A percentile compares a stretch with the other conserved stretches of the same genome.
Conservation (phyloP, 2,888 invertebrate species). For the Lasioglossum morio region DNA sequence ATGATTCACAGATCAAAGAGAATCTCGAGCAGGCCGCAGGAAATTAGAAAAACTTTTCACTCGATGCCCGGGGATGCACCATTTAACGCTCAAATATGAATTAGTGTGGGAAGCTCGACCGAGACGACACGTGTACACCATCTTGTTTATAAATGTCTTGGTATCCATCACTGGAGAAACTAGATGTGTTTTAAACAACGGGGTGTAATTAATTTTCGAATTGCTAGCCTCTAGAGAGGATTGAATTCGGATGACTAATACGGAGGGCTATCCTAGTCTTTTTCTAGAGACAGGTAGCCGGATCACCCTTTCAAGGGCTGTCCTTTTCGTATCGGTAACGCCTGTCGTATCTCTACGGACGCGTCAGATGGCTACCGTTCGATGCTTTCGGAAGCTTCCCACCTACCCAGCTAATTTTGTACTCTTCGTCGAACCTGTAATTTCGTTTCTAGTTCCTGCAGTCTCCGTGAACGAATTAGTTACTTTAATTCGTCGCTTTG, state of each 20-base stretch:
- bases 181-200: conserved; percentile 46
- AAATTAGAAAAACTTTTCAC: conserved; percentile 33
- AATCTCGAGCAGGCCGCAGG: background rate
- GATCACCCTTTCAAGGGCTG: conserved; percentile 56
- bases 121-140: conserved; percentile 66
- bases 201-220: conserved; percentile 77
- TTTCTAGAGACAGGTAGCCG: conserved; percentile 62
- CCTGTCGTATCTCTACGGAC: conserved; percentile 40
- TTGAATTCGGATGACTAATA: conserved; percentile 38
- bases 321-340: conserved; percentile 61
- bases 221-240: conserved; percentile 62
- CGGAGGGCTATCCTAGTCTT: conserved; percentile 28
- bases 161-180: conserved; percentile 70
- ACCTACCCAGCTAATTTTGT: conserved; percentile 35
- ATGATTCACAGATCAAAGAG: background rate
- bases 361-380: conserved; percentile 65
- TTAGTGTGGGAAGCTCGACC: conserved; percentile 28
- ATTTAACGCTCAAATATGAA: conserved; percentile 22
- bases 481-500: background rate
- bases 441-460: conserved; percentile 15
- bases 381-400: conserved; percentile 45
- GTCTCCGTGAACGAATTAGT: background rate
- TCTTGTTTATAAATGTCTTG: conserved; percentile 63
- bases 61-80: conserved; percentile 18
- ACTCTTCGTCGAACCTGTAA: conserved; percentile 46